A percentile compares a stretch with the other conserved stretches of the same genome.
phyloP scores from a whole-genome alignment of 1,140 invertebrate genomes.

The Coelopa frigida region DNA sequence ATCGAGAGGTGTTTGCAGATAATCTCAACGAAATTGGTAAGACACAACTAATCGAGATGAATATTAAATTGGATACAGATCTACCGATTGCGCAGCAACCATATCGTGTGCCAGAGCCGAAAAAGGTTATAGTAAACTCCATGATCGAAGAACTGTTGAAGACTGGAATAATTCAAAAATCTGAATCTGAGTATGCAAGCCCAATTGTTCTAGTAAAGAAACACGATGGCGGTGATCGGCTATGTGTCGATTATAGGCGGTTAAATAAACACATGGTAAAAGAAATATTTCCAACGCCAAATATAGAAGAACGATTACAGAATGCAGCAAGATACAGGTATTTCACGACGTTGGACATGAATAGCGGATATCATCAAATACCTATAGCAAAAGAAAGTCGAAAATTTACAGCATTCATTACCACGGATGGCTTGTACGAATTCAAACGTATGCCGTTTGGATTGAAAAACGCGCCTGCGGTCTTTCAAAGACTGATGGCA shows the following conservation, averaged over 20 bases:
- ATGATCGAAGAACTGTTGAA: conserved; percentile 10
- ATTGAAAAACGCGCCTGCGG: background rate
- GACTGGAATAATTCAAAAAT: conserved; percentile 12
- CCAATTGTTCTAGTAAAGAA: conserved; percentile 7
- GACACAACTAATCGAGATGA: conserved; percentile 8
- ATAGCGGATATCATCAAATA: conserved; percentile 22
- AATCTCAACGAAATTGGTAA: conserved; percentile 7
- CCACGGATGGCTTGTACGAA: conserved; percentile 5
- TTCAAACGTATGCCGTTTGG: conserved; percentile 7
- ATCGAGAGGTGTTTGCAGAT: conserved; percentile 1
- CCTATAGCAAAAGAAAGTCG: conserved; percentile 16
- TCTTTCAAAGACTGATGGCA: conserved; percentile 4
- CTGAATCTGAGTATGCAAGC: conserved; percentile 9
- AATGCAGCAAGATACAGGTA: conserved; percentile 9
- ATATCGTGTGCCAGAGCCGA: conserved; percentile 13
- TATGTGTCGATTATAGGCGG: conserved; percentile 10
- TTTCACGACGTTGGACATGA: conserved; percentile 15
- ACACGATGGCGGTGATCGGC: conserved; percentile 10
- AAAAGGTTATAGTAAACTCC: conserved; percentile 1
- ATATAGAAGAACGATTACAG: conserved; percentile 11
- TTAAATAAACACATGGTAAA: conserved; percentile 13
- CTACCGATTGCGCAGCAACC: conserved; percentile 9
- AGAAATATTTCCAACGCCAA: conserved; percentile 13
- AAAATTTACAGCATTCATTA: conserved; percentile 21
- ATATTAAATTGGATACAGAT: conserved; percentile 9